These are phyloP conservation scores for Athene cunicularia DNA, from an alignment of 2,113 vertebrate genomes.

Conservation along the genomic window DNA sequence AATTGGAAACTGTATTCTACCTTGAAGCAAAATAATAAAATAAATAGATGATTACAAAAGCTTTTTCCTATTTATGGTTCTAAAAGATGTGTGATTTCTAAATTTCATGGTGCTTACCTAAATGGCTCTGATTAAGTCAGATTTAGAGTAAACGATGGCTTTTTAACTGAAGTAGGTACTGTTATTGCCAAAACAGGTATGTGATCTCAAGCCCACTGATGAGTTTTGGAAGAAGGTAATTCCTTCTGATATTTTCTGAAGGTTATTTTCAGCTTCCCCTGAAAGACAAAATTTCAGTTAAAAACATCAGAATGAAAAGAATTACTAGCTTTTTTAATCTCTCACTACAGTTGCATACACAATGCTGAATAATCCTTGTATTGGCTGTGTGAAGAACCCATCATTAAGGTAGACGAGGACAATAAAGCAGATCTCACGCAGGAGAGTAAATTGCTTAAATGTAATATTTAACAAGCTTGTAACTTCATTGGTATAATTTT, in stretches of 20 bases:
- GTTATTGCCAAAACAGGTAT: not conserved
- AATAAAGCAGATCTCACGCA: not conserved
- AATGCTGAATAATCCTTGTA: not conserved
- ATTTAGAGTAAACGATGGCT: not conserved
- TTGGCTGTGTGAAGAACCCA: not conserved
- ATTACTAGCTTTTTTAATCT: not conserved
- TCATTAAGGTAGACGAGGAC: not conserved
- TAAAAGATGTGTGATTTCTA: not conserved
- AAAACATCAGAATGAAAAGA: not conserved
- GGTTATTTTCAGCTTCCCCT: not conserved
- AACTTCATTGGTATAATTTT: not conserved
- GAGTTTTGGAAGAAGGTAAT: not conserved
- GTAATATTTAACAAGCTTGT: not conserved
- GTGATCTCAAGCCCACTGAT: not conserved
- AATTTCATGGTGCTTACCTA: not conserved
- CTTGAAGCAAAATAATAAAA: not conserved
- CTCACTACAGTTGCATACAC: not conserved
- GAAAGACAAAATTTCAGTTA: not conserved
- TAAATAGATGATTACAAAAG: accelerated
- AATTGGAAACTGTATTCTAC: not conserved
- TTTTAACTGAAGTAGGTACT: not conserved
- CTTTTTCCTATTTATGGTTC: not conserved
- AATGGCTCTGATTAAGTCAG: not conserved
- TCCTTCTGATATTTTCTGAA: not conserved
- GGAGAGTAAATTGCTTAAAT: not conserved